Evolutionary conservation across 2,888 invertebrate species (phyloP).

Genomic region (Fragum sueziense): DNA sequence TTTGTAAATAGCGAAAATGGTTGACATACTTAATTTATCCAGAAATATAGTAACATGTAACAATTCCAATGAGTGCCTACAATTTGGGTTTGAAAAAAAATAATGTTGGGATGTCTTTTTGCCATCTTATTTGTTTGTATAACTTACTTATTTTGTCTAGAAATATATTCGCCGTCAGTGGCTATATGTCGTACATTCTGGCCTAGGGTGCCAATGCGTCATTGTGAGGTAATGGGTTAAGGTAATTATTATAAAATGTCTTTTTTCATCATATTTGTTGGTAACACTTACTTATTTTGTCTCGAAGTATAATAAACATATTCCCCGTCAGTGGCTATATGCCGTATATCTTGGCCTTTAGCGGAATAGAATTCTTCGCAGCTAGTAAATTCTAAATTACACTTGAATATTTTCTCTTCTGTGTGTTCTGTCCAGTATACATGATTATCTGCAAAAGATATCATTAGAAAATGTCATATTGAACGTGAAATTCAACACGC

Average conservation of each 20-base stretch:
- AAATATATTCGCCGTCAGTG: slow-evolving; percentile 14
- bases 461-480: background rate
- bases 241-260: no score
- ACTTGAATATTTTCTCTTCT: slow-evolving; percentile 23
- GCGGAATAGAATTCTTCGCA: slow-evolving; percentile 19
- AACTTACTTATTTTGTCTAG: slow-evolving; percentile 13
- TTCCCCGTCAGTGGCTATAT: slow-evolving; percentile 26
- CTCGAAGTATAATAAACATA: slow-evolving; percentile 20
- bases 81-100: no score
- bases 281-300: slow-evolving; percentile 8
- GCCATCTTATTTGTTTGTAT: no score
- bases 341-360: slow-evolving; percentile 16
- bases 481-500: no score
- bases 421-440: slow-evolving; percentile 17
- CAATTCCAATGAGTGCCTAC: no score
- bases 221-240: background rate
- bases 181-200: slow-evolving; percentile 24
- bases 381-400: slow-evolving; percentile 21
- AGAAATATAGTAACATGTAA: no score
- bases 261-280: no score
- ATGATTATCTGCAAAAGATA: background rate
- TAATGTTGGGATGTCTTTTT: no score
- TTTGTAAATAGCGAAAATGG: no score
- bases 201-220: slow-evolving; percentile 8
- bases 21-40: no score